Base-by-base conservation (phyloP, 2,888 invertebrate genomes). In the Bibio marci region DNA sequence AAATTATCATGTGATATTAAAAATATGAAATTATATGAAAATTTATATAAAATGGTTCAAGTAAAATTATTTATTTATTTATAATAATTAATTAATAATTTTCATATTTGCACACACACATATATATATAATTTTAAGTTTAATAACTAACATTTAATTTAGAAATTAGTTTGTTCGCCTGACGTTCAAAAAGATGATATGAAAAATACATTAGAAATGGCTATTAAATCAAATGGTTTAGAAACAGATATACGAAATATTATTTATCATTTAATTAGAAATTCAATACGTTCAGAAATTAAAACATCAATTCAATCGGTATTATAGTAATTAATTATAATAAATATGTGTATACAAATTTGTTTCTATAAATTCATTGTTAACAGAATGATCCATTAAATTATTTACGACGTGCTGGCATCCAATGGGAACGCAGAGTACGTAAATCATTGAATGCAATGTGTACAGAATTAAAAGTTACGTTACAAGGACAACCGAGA, bases 361-460 rank as follows among this genome's bases (percentile, higher is more conserved):
- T 8, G 4, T 22, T 22, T 22, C 8, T 22, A 22, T 22, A 22
- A 8, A 6, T 22, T 22, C 4, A 22, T 22, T 8, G 22, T 8
- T 22, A 6, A 3, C 45, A 68, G 58, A 59, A 64, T 50, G 81
- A 82, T 54, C 75, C 77, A 0, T 54, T 82, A 38, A 71, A 73
- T 15, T 90, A 85, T 52, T 64, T 91, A 38, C 70, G 76, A 49
- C 85, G 88, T 62, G 79, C 86, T 13, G 90, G 91, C 52, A 72
- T 79, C 19, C 80, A 83, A 48, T 95, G 94, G 94, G 94, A 94
- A 57, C 80, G 87, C 49, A 70, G 92, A 44, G 88, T 95, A 38
- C 80, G 90, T 50, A 94, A 94, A 63, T 92, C 91, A 17, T 65
- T 95, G 40, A 90, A 91, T 64, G 90, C 91, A 2, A 94, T 94